Evolutionary conservation across 1,140 invertebrate species (phyloP), one percentile per base, ranked within the genome.

Genomic region (Halictus rubicundus): DNA sequence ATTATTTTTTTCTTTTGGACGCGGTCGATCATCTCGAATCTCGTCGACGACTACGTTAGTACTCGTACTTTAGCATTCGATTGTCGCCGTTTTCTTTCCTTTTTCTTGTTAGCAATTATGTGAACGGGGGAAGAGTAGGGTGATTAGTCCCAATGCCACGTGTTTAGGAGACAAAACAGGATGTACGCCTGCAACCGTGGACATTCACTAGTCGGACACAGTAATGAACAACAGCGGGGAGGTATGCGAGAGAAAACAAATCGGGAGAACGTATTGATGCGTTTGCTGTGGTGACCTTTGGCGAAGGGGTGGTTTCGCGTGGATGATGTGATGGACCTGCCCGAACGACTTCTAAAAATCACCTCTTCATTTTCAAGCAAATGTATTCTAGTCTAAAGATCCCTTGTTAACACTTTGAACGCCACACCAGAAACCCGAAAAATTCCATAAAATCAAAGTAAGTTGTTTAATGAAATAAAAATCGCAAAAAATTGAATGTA

Each of bases 31-130:
- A 8, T 37, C 69, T 72, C 72, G 73, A 81, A 73, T 85, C 78
- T 74, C 68, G 52, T 81, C 72, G 42, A 76, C 68, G 82, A 85
- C 65, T 81, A 84, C 73, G 83, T 84, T 78, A 81, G 54, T 65
- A 85, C 6, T 54, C 68, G 72, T 78, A 12, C 42, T 12, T 60
- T 74, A 78, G 79, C 42, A 49, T 84, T 23, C 68, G 66, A 82
- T 23, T 73, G 59, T 74, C 70, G 69, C 68, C 69, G 46, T 64
- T 69, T 77, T 59, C 14, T 2, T 46, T 42, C n/a, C n/a, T 42
- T 42, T 42, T 42, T 46, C 10, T 10, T 12, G 42, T 46, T 46
- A 10, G 42, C 12, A 3, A 32, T 46, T 14, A 59, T 1, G 49
- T n/a, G n/a, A 75, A 49, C 21, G n/a, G 21, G n/a, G 54, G 19